Percentiles rank a stretch among this genome's conserved stretches.
Conservation (phyloP, 2,113 vertebrate species). For the Triplophysa dalaica region DNA sequence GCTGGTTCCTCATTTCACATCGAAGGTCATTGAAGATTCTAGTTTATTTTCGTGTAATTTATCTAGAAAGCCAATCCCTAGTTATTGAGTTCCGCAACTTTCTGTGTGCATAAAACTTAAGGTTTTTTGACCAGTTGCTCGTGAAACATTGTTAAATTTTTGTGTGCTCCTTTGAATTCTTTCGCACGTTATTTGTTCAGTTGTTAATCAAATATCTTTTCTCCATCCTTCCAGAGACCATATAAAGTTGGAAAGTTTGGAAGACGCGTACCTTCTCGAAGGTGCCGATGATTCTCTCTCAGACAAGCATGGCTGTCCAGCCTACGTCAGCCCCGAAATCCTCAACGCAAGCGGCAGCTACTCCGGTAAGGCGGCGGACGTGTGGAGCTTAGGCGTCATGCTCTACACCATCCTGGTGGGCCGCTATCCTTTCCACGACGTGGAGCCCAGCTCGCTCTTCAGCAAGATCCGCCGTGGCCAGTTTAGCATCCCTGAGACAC, state of each 20-base stretch:
- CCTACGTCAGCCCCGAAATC: conserved; percentile 98
- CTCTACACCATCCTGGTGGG: conserved; percentile 98
- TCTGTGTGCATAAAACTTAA: not conserved
- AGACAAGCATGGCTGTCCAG: conserved; percentile 98
- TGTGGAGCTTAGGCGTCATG: conserved; percentile 99
- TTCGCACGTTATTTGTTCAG: not conserved
- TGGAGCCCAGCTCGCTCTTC: conserved; percentile 96
- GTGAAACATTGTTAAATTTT: not conserved
- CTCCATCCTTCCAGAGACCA: conserved; percentile 75
- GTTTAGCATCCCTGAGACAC: conserved; percentile 97
- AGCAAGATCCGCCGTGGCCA: conserved; percentile 98
- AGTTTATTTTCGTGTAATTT: not conserved
- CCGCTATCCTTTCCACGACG: conserved; percentile 98
- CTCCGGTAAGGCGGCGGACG: conserved; percentile 96
- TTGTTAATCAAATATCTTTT: not conserved
- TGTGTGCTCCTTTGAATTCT: too few relatives aligned
- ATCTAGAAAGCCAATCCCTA: not conserved
- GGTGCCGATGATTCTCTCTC: conserved; percentile 93
- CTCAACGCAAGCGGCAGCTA: conserved; percentile 98
- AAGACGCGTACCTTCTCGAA: conserved; percentile 93
- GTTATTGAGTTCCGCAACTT: not conserved
- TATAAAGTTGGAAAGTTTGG: conserved; percentile 96
- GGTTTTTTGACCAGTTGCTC: not conserved
- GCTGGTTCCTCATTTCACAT: not conserved
- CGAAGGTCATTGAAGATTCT: not conserved